phyloP scores from a whole-genome alignment of 2,888 invertebrate species.

The Spilosoma lubricipeda region DNA sequence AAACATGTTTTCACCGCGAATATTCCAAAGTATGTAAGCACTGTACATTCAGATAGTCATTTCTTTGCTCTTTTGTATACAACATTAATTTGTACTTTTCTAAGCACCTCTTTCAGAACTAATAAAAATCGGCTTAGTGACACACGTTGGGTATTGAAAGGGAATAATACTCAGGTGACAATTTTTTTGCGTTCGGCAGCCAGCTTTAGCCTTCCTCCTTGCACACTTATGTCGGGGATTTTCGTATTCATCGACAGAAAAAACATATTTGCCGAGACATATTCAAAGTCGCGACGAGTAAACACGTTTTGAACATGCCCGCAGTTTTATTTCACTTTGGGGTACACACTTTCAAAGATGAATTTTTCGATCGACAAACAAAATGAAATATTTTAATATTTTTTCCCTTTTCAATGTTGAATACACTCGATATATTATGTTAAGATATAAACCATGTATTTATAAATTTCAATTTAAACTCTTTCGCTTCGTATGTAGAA shows the following conservation, averaged over 20 bases:
- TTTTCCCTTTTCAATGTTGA: slow-evolving; percentile 55
- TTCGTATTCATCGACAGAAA: slow-evolving; percentile 59
- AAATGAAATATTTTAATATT: slow-evolving; percentile 74
- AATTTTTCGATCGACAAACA: slow-evolving; percentile 76
- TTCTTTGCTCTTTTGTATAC: slow-evolving; percentile 65
- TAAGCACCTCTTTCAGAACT: slow-evolving; percentile 74
- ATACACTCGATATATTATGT: slow-evolving; percentile 47
- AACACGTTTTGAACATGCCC: slow-evolving; percentile 73
- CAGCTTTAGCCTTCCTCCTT: slow-evolving; percentile 41
- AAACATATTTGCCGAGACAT: slow-evolving; percentile 64
- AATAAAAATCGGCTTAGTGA: slow-evolving; percentile 83
- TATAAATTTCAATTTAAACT: slow-evolving; percentile 28
- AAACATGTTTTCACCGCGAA: slow-evolving; percentile 29
- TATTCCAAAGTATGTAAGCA: slow-evolving; percentile 43
- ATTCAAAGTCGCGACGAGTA: slow-evolving; percentile 67
- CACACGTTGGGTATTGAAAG: slow-evolving; percentile 70
- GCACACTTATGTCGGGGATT: slow-evolving; percentile 51
- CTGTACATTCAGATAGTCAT: slow-evolving; percentile 59
- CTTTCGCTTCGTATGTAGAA: background rate
- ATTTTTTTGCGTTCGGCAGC: slow-evolving; percentile 45
- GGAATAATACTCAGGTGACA: slow-evolving; percentile 62
- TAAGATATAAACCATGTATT: slow-evolving; percentile 24
- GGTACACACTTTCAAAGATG: slow-evolving; percentile 79
- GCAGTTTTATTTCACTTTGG: slow-evolving; percentile 77
- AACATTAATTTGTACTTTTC: slow-evolving; percentile 74